Evolutionary conservation across 1,140 invertebrate genomes (phyloP), one percentile per base, ranked within the genome.

Genomic region (Drosophila gunungcola): DNA sequence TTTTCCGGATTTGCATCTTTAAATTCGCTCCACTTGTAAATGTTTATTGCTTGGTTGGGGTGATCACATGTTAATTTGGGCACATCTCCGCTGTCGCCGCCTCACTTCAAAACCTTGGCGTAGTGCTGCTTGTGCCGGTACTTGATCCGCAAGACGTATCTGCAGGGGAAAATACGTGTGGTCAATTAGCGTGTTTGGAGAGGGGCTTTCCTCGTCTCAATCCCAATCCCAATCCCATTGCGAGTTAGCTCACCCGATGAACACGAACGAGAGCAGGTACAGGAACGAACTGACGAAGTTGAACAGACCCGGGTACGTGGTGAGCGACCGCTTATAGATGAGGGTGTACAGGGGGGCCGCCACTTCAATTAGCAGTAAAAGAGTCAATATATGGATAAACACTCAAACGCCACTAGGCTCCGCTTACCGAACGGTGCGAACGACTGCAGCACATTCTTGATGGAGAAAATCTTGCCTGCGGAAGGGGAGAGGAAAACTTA

Each of bases 401-500:
- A 49, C 41, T 27, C 12, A 32, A 42, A 25, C 10, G 55, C n/a
- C 36, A 53, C 43, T 39, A 42, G 25, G 16, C 63, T 34, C 9
- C 2, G 13, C 82, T 78, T 64, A 86, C 82, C 79, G 11, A 96
- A 91, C 16, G 95, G 95, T 39, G 94, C 92, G 42, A 96, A 82
- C 10, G 94, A 94, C 88, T 96, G 95, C 36, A 95, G 85, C 10
- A 94, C 93, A 41, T 94, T 94, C 90, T 94, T 94, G 25, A 95
- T 90, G 0, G 95, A 95, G 73, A 95, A 95, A 34, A 95, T 93
- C 92, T 94, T 94, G 25, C 94, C 94, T 94, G 80, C 2, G 70
- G 52, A 46, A 6, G 29, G 51, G 42, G 32, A 25, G 34, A 29
- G 25, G 32, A 4, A 7, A 29, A 75, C 52, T 29, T 6, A 7